Evolutionary conservation across 2,797 vertebrate species (phyloP).

Genomic region (Cyprinodon diabolis): DNA sequence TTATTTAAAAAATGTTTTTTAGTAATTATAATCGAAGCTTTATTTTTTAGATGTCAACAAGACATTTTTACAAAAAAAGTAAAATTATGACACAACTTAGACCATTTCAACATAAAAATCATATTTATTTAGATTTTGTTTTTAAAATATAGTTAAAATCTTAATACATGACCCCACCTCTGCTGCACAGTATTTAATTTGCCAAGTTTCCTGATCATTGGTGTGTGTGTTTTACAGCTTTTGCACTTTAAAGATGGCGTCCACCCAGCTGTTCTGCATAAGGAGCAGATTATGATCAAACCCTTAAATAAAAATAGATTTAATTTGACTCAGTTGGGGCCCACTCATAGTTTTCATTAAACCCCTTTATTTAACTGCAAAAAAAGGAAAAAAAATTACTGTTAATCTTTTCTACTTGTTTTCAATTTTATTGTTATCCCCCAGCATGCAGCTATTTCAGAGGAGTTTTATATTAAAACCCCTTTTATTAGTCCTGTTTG

Average conservation of each 20-base stretch:
- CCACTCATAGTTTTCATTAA: background rate
- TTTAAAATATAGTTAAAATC: too few relatives aligned
- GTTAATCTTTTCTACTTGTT: background rate
- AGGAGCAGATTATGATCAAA: constrained; percentile 34
- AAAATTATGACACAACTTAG: too few relatives aligned
- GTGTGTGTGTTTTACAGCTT: constrained; percentile 22
- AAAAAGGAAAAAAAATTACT: background rate
- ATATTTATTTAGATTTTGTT: too few relatives aligned
- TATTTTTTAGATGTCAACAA: too few relatives aligned
- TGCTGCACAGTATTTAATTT: background rate
- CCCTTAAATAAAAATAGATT: background rate
- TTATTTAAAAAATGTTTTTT: too few relatives aligned
- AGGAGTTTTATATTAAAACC: background rate
- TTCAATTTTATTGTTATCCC: background rate
- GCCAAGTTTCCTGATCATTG: background rate
- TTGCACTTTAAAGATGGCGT: constrained; percentile 62
- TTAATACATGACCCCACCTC: too few relatives aligned
- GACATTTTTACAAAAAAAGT: too few relatives aligned
- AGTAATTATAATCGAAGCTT: too few relatives aligned
- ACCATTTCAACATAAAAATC: too few relatives aligned
- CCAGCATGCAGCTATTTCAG: background rate
- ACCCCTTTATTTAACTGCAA: background rate
- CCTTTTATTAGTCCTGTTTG: background rate
- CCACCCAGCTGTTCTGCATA: constrained; percentile 58
- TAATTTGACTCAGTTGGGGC: background rate